Conservation (phyloP, 2,888 invertebrate genomes). For the Theodoxus fluviatilis region DNA sequence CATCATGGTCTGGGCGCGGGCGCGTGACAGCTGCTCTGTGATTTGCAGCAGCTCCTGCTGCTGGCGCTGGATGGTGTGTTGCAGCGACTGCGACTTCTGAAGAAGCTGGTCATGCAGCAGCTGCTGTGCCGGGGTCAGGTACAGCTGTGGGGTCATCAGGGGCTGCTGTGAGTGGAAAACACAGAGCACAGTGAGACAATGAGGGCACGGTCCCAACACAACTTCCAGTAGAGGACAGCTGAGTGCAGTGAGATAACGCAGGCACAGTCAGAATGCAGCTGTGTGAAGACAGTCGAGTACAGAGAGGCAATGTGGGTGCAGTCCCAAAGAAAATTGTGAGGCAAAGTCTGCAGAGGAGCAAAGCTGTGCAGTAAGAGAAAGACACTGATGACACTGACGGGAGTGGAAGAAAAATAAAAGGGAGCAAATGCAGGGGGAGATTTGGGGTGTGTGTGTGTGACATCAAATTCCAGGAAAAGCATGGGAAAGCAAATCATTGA, state of each 20-base stretch:
- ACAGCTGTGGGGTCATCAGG: constrained; percentile 34
- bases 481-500: no score
- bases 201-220: background rate
- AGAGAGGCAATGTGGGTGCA: no score
- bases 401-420: no score
- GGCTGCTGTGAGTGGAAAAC: background rate
- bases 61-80: constrained; percentile 49
- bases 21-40: constrained; percentile 45
- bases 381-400: no score
- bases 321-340: no score
- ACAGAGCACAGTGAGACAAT: background rate
- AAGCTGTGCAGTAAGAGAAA: no score
- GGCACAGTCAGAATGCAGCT: no score
- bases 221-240: background rate
- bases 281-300: no score
- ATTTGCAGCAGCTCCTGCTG: constrained; percentile 53
- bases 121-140: constrained; percentile 50
- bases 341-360: no score
- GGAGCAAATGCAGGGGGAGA: no score
- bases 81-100: constrained; percentile 50
- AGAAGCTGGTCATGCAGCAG: constrained; percentile 51
- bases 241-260: background rate
- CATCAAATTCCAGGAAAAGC: no score
- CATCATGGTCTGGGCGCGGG: constrained; percentile 36
- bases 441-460: no score